Base-by-base conservation (phyloP, 2,113 vertebrate genomes). In the Suricata suricatta region DNA sequence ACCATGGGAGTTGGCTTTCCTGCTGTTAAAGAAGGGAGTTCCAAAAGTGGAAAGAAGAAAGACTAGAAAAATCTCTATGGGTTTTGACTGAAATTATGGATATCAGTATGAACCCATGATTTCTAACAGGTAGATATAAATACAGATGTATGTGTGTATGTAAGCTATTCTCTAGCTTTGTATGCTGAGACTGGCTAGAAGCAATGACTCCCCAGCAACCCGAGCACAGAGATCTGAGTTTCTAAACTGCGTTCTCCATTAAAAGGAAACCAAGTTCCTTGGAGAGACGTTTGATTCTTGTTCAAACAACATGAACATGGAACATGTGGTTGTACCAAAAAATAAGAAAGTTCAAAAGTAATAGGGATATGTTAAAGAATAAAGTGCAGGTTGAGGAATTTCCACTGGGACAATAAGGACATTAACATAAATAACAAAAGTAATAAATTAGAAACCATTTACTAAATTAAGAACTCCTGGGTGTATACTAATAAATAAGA, bases 361-460 rank as follows among this genome's bases (percentile, higher is more conserved):
- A 71, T 35, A 2, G 1, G 8, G 2, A 16, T 52, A 71, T 33
- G 16, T 57, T 81, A 69, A 83, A 91, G n/a, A 31, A 77, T 88
- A 90, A 79, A 71, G 10, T 12, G 15, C 31, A 84, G 6, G 72
- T 2, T 47, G 44, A 60, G 33, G 14, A 25, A 7, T 3, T 84
- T 88, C 35, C 21, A 50, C 47, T 68, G 81, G 64, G 44, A 95
- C 0, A 90, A 25, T 77, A 80, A 88, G 17, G 14, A 23, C 29
- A 92, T 80, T 52, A 96, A 89, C 80, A 74, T 71, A 85, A 84
- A 88, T 23, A 76, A 64, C n/a, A 23, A 50, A 23, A 92, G 27
- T 76, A 63, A 95, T 11, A 17, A 4, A 96, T 25, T 69, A 27
- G 64, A 97, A 95, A 54, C 19, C 38, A 68, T 0, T 97, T 14